These are phyloP conservation scores for Hydriomena furcata DNA, from an alignment of 2,888 invertebrate genomes.

Conservation along the genomic window DNA sequence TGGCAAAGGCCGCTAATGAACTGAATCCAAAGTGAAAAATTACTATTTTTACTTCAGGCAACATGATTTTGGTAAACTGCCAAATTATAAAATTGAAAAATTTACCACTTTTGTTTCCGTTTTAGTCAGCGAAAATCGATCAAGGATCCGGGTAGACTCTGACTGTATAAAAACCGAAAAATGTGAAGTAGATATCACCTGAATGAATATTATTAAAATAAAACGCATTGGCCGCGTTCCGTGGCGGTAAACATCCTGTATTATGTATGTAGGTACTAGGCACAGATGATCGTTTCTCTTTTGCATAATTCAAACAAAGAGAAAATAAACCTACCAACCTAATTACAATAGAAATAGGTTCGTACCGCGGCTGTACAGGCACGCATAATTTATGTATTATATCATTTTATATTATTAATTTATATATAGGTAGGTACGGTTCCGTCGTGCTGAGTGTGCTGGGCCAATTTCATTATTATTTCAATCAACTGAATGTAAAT, in stretches of 20 bases:
- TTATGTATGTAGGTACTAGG: neutral
- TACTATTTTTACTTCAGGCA: no score
- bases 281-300: slow-evolving; percentile 20
- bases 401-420: slow-evolving; percentile 82
- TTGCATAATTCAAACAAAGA: slow-evolving; percentile 59
- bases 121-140: no score
- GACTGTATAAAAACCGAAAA: no score
- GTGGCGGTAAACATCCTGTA: neutral
- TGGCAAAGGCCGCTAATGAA: no score
- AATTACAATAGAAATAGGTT: slow-evolving; percentile 71
- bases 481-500: slow-evolving; percentile 84
- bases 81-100: no score
- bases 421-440: slow-evolving; percentile 73
- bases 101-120: no score
- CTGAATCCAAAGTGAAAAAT: no score
- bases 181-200: no score
- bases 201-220: no score
- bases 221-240: no score
- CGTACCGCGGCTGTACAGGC: slow-evolving; percentile 47
- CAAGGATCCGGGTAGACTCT: no score
- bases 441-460: slow-evolving; percentile 72
- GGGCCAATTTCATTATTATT: slow-evolving; percentile 84
- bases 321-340: slow-evolving; percentile 48
- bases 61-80: no score
- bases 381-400: slow-evolving; percentile 75